Base-by-base conservation (phyloP, 1,140 invertebrate species). In the Euwallacea similis region DNA sequence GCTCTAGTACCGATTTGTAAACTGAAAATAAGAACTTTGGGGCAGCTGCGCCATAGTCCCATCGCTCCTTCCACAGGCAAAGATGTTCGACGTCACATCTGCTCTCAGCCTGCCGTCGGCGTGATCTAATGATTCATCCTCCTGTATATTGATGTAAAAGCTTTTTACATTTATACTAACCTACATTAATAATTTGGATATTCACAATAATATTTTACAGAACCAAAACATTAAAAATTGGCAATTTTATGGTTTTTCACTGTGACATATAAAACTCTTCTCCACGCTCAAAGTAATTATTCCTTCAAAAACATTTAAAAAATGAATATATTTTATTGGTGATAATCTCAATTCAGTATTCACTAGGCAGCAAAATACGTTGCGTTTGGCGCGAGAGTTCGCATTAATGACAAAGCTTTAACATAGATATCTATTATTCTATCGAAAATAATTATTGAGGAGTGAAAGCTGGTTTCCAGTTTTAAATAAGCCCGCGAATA, bases 321-420 rank as follows among this genome's bases (percentile, higher is more conserved):
- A 50, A 50, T 50, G 46, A 13, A 33, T 33, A 33, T 58, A 50
- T 64, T 64, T 66, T 55, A 42, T 42, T 21, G 58, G 41, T 46
- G 56, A 58, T 67, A 58, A 67, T 68, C 58, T 68, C 43, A 60
- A 60, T 68, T 61, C 66, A 53, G 56, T 68, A 60, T 68, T 60
- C 66, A 68, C 13, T 68, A 68, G 43, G 42, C 44, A 21, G 66
- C 50, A 60, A 68, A 60, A 68, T 60, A 68, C 61, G 44, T 16
- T 68, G 21, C 56, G 44, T 68, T 60, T 68, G 44, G 53, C 47
- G 66, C 66, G 66, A 68, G 66, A 60, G 66, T 55, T 53, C 21
- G 66, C 66, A 68, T 68, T 68, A 68, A 68, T 68, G 56, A 42
- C 55, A 68, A 61, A 68, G 66, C 66, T 68, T 68, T 60, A 67